These are phyloP conservation scores for Julus scandinavius DNA, from an alignment of 2,888 invertebrate species.

Conservation along the genomic window DNA sequence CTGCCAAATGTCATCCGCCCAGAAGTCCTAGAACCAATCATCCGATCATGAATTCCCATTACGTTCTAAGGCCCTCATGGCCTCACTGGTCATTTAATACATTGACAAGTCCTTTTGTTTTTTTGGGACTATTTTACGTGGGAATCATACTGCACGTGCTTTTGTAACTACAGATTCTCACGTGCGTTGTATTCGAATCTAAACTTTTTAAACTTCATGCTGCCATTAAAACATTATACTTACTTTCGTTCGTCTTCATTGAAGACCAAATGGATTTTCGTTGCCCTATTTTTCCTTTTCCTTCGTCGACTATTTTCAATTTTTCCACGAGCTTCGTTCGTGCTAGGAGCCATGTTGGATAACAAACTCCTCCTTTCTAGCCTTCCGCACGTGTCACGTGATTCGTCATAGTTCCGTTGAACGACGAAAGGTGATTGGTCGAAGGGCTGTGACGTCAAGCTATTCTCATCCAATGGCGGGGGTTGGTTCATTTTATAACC, in stretches of 20 bases:
- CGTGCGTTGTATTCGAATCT: too few species aligned
- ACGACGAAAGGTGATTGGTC: neutral
- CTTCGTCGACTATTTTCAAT: neutral
- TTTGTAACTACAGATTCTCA: too few species aligned
- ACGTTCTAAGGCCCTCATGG: too few species aligned
- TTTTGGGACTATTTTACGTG: too few species aligned
- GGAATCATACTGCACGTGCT: too few species aligned
- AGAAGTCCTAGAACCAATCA: too few species aligned
- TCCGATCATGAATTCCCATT: too few species aligned
- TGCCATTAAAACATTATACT: neutral
- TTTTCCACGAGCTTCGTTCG: neutral
- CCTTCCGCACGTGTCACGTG: neutral
- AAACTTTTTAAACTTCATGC: too few species aligned
- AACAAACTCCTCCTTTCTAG: neutral
- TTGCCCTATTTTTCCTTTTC: slow-evolving; percentile 46
- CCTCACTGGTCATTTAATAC: too few species aligned
- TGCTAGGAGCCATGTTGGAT: neutral
- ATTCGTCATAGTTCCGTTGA: neutral
- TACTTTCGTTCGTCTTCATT: slow-evolving; percentile 55
- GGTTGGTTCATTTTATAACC: slow-evolving; percentile 55
- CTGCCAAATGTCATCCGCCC: too few species aligned
- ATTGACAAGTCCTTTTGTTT: too few species aligned
- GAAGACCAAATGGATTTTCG: slow-evolving; percentile 56
- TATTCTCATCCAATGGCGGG: slow-evolving; percentile 51
- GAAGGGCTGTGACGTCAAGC: neutral